These are phyloP conservation scores for Phenganax subtilis DNA, from an alignment of 92 coral and sea anemone species.

Conservation along the genomic window DNA sequence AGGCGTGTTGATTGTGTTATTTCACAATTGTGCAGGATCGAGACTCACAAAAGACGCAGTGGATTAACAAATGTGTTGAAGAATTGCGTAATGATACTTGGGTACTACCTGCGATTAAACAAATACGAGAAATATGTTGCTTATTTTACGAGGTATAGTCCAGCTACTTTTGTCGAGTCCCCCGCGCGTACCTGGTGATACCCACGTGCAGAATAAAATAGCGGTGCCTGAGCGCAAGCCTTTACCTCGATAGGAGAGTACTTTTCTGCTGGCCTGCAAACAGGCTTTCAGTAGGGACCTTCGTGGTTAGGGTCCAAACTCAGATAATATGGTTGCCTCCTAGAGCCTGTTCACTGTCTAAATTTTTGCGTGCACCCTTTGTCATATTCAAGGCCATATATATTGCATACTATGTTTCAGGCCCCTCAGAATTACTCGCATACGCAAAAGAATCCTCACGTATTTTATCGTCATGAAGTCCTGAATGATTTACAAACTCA, in stretches of 20 bases:
- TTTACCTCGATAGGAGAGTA: no score
- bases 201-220: no score
- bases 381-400: no score
- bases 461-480: slow-evolving; percentile 93
- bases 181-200: background rate
- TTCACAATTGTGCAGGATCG: slow-evolving; percentile 62
- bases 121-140: slow-evolving; percentile 92
- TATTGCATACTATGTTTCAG: slow-evolving; percentile 34
- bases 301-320: no score
- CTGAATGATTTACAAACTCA: slow-evolving; percentile 85
- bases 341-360: no score
- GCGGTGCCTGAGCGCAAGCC: no score
- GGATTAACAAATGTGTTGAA: slow-evolving; percentile 95
- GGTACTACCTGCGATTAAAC: slow-evolving; percentile 96
- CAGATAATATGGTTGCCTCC: no score
- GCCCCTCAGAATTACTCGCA: slow-evolving; percentile 99
- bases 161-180: background rate
- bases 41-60: slow-evolving; percentile 96
- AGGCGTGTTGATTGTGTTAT: background rate
- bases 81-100: slow-evolving; percentile 95
- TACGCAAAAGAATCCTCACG: slow-evolving; percentile 94
- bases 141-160: slow-evolving; percentile 81
- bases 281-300: no score
- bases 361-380: no score
- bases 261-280: no score